Conservation (phyloP, 2,888 invertebrate species). For the Itoplectis maculator region DNA sequence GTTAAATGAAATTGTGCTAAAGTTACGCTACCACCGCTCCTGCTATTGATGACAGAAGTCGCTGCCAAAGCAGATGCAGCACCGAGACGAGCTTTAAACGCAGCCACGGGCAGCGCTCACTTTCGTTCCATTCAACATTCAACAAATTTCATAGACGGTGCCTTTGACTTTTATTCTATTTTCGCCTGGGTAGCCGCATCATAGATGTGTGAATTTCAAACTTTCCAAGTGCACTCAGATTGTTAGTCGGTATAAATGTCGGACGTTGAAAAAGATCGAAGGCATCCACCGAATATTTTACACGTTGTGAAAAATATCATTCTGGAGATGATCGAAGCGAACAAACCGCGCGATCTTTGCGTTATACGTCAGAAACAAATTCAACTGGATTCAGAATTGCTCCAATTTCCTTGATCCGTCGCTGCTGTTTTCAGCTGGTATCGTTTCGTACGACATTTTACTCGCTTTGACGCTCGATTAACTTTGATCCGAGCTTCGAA, state of each 20-base stretch:
- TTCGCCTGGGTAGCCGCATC: not conserved
- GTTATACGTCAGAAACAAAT: not conserved
- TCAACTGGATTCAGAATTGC: not conserved
- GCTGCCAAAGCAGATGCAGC: not conserved
- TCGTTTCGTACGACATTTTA: not conserved
- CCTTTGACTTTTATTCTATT: slow-evolving; percentile 14
- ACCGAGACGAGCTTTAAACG: not conserved
- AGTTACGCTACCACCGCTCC: slow-evolving; percentile 26
- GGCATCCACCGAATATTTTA: not conserved
- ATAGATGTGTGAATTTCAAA: slow-evolving; percentile 14
- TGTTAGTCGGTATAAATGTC: slow-evolving; percentile 5
- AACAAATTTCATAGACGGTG: not conserved
- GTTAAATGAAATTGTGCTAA: slow-evolving; percentile 58
- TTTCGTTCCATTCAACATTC: not conserved
- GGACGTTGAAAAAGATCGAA: not conserved
- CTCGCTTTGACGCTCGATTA: not conserved
- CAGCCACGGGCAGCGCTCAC: not conserved
- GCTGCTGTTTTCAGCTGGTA: not conserved
- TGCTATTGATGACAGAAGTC: not conserved
- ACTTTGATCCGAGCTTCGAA: too few species aligned
- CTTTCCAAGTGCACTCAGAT: slow-evolving; percentile 4
- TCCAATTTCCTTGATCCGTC: not conserved
- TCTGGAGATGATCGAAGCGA: not conserved
- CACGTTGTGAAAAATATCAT: not conserved
- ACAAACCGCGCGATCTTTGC: not conserved